These are phyloP conservation scores for Indicator maculatus DNA, from an alignment of 2,113 vertebrate genomes.

Conservation along the genomic window DNA sequence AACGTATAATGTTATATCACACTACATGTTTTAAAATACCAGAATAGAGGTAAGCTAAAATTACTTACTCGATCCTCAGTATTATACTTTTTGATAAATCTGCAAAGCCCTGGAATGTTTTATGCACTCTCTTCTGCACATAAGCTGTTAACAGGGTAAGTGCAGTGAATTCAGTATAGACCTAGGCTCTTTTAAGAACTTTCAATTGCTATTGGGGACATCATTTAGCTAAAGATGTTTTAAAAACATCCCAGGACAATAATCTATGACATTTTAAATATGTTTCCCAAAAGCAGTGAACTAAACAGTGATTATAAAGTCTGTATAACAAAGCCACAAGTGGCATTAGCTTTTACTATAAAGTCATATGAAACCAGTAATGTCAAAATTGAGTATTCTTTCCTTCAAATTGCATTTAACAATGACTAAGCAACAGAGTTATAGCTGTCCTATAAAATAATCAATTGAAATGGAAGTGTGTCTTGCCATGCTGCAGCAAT, in stretches of 20 bases:
- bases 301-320: neutral
- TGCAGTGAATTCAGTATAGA: neutral
- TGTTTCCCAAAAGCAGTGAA: neutral
- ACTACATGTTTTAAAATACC: neutral
- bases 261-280: neutral
- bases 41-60: constrained; percentile 1
- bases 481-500: constrained; percentile 84
- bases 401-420: constrained; percentile 55
- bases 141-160: neutral
- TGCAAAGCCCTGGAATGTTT: neutral
- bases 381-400: constrained; percentile 55
- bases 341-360: neutral
- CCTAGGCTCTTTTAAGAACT: neutral
- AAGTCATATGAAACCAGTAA: constrained; percentile 14
- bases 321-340: neutral
- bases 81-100: constrained; percentile 5
- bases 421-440: constrained; percentile 73
- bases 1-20: neutral
- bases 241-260: neutral
- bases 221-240: neutral
- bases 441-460: constrained; percentile 81
- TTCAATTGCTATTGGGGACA: neutral
- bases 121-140: neutral
- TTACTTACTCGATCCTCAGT: neutral
- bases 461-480: constrained; percentile 84